phyloP scores from a whole-genome alignment of 2,888 invertebrate genomes.

The Troglohyphantes excavatus region DNA sequence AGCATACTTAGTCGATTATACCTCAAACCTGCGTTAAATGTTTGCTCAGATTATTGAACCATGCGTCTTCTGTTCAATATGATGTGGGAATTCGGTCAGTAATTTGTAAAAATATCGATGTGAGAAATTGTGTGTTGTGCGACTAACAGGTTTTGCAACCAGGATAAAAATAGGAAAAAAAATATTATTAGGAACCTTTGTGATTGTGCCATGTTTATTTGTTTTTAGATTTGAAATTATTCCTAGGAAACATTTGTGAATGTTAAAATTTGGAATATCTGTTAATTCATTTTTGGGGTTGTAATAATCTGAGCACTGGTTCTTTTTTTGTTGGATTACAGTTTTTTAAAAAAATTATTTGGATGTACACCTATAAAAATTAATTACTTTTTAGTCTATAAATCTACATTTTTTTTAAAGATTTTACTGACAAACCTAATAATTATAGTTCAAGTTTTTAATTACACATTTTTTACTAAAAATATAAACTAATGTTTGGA shows the following conservation, averaged over 20 bases:
- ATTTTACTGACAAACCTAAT: too few relatives aligned
- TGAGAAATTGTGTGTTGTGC: conserved; percentile 17
- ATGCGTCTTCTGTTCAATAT: conserved; percentile 13
- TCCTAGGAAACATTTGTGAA: not conserved
- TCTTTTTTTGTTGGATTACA: too few relatives aligned
- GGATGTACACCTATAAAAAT: too few relatives aligned
- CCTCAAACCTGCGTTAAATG: conserved; percentile 42
- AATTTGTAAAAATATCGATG: conserved; percentile 30
- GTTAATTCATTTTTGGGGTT: conserved; percentile 16
- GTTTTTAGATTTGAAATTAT: not conserved
- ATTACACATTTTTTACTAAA: too few relatives aligned
- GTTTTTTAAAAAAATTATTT: too few relatives aligned
- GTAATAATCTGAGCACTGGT: conserved; percentile 49
- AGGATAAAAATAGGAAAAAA: too few relatives aligned
- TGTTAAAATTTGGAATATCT: not conserved
- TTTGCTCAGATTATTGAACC: conserved; percentile 59
- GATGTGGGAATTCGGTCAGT: conserved; percentile 49
- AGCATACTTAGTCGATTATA: conserved; percentile 64
- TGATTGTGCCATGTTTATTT: conserved; percentile 45
- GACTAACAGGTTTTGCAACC: not conserved
- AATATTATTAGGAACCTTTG: not conserved
- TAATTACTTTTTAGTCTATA: too few relatives aligned
- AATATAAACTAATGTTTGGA: too few relatives aligned
- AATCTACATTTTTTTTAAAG: too few relatives aligned
- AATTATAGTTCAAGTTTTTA: too few relatives aligned